Evolutionary conservation across 2,888 invertebrate genomes (phyloP), one percentile per base, ranked within the genome.

Genomic region (Dasysyrphus albostriatus): DNA sequence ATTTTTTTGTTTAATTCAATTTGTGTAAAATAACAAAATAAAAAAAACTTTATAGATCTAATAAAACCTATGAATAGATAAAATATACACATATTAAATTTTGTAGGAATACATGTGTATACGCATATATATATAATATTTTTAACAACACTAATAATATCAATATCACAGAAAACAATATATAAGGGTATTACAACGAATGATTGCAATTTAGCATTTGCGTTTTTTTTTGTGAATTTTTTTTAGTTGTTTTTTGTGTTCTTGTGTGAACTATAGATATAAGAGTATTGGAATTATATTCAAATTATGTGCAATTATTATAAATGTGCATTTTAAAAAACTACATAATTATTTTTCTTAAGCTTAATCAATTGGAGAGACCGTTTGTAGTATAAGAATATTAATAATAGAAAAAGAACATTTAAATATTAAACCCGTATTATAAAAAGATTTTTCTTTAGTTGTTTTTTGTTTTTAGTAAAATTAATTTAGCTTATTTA

Each of bases 101-200:
- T 24, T 81, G 34, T 72, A 73, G 72, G 81, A 76, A 84, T 76
- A 76, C 67, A 49, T 83, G 63, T 78, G 59, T 72, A 44, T 54
- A 72, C 29, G n/a, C 74, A 77, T 74, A 63, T 7, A 5, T 32
- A 63, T 77, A 79, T 70, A 42, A 63, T 70, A 14, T 32, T 69
- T 69, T 34, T 74, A 81, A 81, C 58, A 85, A 85, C 82, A 85
- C 63, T 85, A 78, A 85, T 77, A 85, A 85, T 81, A 81, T 85
- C 85, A 85, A 85, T 85, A 85, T 85, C 85, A 85, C 85, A 85
- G 85, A 81, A 85, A 85, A 85, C 81, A 85, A 85, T 85, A 85
- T 81, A 81, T 24, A 24, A 3, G 74, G 81, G 85, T 77, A 67
- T 83, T 81, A 77, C 63, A 61, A 77, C 72, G 74, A 70, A 85